phyloP scores from a whole-genome alignment of 2,888 invertebrate species.

The Leptinotarsa peninsularis region DNA sequence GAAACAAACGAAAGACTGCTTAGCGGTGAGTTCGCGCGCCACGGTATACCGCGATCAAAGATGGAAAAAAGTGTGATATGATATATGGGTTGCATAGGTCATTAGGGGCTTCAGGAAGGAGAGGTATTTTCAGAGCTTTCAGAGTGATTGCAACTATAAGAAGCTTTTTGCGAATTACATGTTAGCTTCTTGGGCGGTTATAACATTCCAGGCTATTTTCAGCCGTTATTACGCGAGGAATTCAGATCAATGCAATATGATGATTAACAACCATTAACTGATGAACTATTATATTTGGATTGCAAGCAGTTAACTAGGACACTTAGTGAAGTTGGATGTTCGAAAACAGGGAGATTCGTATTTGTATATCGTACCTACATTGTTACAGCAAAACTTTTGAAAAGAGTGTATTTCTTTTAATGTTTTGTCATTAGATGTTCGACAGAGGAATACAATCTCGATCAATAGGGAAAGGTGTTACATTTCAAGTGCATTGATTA shows the following conservation, averaged over 20 bases:
- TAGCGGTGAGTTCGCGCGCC: constrained; percentile 31
- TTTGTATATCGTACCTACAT: no score
- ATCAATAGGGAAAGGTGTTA: no score
- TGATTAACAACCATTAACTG: not conserved
- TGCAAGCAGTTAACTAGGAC: not conserved
- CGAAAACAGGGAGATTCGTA: not conserved
- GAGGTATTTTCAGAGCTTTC: constrained; percentile 42
- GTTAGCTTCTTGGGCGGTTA: constrained; percentile 6
- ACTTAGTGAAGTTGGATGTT: not conserved
- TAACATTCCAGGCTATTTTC: not conserved
- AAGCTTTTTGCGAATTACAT: constrained; percentile 45
- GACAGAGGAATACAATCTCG: no score
- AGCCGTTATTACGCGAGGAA: not conserved
- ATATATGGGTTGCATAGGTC: constrained; percentile 45
- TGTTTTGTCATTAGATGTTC: no score
- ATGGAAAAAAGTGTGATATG: constrained; percentile 37
- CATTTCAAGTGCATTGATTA: no score
- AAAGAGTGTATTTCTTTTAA: no score
- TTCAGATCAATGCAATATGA: constrained; percentile 7
- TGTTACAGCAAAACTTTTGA: no score
- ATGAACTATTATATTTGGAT: not conserved
- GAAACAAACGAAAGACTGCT: constrained; percentile 35
- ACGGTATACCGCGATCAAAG: constrained; percentile 36
- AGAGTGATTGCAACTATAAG: constrained; percentile 41
- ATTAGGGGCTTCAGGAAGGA: constrained; percentile 38